Evolutionary conservation across 2,888 invertebrate genomes (phyloP).

Genomic region (Steinernema carpocapsae): DNA sequence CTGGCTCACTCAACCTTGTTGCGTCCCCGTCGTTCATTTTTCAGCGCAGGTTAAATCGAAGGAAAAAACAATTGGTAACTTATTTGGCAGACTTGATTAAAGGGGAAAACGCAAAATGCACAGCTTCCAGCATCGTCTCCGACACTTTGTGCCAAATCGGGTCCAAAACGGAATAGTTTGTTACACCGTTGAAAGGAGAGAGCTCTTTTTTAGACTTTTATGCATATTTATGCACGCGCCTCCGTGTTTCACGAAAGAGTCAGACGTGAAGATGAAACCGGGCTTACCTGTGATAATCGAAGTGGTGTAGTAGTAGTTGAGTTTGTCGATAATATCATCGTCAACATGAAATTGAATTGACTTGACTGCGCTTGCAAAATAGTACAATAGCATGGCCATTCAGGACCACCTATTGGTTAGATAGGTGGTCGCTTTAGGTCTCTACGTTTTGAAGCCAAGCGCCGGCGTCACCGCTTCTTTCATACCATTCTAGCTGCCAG

Average conservation of each 20-base stretch:
- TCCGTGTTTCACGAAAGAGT: too few relatives aligned
- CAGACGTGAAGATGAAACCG: too few relatives aligned
- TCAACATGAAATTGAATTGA: slow-evolving; percentile 66
- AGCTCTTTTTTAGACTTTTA: not conserved
- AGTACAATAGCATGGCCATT: slow-evolving; percentile 49
- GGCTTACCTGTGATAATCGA: slow-evolving; percentile 68
- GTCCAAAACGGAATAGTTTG: not conserved
- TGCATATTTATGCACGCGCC: slow-evolving; percentile 1
- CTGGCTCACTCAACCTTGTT: too few relatives aligned
- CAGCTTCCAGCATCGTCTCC: not conserved
- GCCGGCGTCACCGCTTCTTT: slow-evolving; percentile 29
- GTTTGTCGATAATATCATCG: slow-evolving; percentile 70
- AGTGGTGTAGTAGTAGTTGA: slow-evolving; percentile 69
- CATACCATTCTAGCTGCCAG: slow-evolving; percentile 24
- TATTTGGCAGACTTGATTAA: not conserved
- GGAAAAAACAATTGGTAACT: not conserved
- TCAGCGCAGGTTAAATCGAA: too few relatives aligned
- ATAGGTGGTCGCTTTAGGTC: slow-evolving; percentile 35
- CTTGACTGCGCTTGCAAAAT: slow-evolving; percentile 45
- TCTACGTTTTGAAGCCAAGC: slow-evolving; percentile 26
- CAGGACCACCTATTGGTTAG: slow-evolving; percentile 34
- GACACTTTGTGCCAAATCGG: not conserved
- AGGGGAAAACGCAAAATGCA: slow-evolving; percentile 1
- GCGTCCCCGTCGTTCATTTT: too few relatives aligned
- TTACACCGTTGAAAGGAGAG: not conserved